These are phyloP conservation scores for Cryptus armator DNA, from an alignment of 2,888 invertebrate genomes.

Conservation along the genomic window DNA sequence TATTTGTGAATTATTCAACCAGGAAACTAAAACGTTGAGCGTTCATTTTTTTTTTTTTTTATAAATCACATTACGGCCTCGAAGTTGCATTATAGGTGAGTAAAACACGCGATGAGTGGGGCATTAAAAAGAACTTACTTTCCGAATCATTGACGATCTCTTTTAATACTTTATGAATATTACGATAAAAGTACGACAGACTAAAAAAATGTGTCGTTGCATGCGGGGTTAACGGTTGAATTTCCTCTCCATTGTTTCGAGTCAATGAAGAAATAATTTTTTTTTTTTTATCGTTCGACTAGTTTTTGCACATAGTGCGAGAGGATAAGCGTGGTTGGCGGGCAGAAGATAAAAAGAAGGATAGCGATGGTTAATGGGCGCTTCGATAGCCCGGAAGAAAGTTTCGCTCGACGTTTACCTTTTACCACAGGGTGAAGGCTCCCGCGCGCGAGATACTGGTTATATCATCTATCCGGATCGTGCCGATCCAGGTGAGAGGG, in stretches of 20 bases:
- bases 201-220: not conserved
- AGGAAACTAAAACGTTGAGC: conserved; percentile 39
- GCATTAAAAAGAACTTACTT: conserved; percentile 15
- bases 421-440: conserved; percentile 58
- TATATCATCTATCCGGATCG: conserved; percentile 49
- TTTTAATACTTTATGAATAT: not conserved
- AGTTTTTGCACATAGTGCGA: conserved; percentile 18
- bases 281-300: not conserved
- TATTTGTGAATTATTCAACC: conserved; percentile 51
- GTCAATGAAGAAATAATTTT: conserved; percentile 10
- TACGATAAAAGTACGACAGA: not conserved
- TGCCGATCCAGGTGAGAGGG: conserved; percentile 42
- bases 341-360: not conserved
- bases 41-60: conserved; percentile 6
- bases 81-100: not conserved
- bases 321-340: not conserved
- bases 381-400: conserved; percentile 59
- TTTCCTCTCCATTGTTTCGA: not conserved
- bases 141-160: conserved; percentile 13
- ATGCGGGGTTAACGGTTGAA: too few relatives aligned
- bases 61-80: not conserved
- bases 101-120: conserved; percentile 25
- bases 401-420: conserved; percentile 54
- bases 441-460: conserved; percentile 32
- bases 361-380: conserved; percentile 20